These are phyloP conservation scores for Crotalus tigris DNA, from an alignment of 2,113 vertebrate genomes.

Conservation along the genomic window DNA sequence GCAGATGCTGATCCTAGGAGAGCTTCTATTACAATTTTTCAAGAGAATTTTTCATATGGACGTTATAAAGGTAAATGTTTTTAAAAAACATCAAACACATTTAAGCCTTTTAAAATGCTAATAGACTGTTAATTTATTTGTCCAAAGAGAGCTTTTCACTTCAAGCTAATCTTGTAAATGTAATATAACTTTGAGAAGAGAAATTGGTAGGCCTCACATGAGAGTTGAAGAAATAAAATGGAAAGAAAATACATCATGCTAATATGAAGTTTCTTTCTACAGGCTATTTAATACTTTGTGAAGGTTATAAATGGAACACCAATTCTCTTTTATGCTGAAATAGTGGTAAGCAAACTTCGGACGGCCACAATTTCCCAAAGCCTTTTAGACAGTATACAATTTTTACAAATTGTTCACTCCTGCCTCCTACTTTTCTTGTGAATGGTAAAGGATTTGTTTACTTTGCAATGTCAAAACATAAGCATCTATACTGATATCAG, in stretches of 20 bases:
- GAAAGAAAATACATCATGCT: not conserved
- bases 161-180: not conserved
- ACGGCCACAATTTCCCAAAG: not conserved
- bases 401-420: not conserved
- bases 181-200: not conserved
- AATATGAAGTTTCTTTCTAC: not conserved
- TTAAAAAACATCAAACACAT: not conserved
- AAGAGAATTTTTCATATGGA: not conserved
- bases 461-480: not conserved
- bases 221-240: not conserved
- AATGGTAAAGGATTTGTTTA: not conserved
- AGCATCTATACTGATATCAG: not conserved
- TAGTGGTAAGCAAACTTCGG: not conserved
- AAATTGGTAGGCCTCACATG: not conserved
- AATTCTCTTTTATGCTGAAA: not conserved
- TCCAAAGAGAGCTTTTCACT: not conserved
- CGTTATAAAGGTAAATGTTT: not conserved
- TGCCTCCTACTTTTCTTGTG: not conserved
- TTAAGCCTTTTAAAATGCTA: not conserved
- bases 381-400: not conserved
- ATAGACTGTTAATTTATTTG: not conserved
- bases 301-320: not conserved
- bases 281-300: not conserved
- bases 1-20: not conserved
- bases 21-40: not conserved